Conservation (phyloP, 2,888 invertebrate genomes). For the Dichetophora obliterata region DNA sequence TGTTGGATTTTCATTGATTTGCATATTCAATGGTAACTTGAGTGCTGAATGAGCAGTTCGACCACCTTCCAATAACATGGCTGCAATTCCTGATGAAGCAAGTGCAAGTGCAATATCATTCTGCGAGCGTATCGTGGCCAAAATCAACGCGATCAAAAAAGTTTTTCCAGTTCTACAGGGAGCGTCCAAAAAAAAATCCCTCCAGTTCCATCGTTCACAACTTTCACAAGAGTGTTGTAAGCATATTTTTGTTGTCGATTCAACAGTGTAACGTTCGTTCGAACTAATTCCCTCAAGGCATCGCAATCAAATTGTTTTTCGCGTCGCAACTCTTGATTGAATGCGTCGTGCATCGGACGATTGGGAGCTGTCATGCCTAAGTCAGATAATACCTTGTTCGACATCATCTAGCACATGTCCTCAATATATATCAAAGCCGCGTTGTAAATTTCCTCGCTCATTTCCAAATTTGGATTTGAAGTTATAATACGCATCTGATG, state of each 20-base stretch:
- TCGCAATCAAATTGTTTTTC: slow-evolving; percentile 39
- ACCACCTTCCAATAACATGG: slow-evolving; percentile 39
- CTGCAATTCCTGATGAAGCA: slow-evolving; percentile 43
- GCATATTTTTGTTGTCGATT: slow-evolving; percentile 36
- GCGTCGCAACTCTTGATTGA: slow-evolving; percentile 39
- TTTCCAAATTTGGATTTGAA: no score
- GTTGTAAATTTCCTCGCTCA: slow-evolving; percentile 39
- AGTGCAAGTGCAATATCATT: slow-evolving; percentile 36
- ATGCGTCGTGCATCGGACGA: slow-evolving; percentile 41
- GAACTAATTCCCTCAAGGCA: slow-evolving; percentile 34
- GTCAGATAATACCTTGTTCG: slow-evolving; percentile 37
- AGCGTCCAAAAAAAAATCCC: slow-evolving; percentile 36
- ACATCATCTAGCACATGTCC: slow-evolving; percentile 42
- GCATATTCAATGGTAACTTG: slow-evolving; percentile 34
- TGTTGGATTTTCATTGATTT: background rate
- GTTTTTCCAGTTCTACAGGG: slow-evolving; percentile 29
- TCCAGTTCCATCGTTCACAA: slow-evolving; percentile 34
- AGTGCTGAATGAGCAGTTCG: slow-evolving; percentile 39
- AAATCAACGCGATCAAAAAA: slow-evolving; percentile 22
- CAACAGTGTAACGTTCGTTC: slow-evolving; percentile 39
- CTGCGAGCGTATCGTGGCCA: background rate
- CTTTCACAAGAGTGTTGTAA: slow-evolving; percentile 35
- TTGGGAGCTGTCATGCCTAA: slow-evolving; percentile 42
- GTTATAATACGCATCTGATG: no score
- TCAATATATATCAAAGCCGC: slow-evolving; percentile 40